phyloP scores from a whole-genome alignment of 2,888 invertebrate species.

The Luperina nickerlii region DNA sequence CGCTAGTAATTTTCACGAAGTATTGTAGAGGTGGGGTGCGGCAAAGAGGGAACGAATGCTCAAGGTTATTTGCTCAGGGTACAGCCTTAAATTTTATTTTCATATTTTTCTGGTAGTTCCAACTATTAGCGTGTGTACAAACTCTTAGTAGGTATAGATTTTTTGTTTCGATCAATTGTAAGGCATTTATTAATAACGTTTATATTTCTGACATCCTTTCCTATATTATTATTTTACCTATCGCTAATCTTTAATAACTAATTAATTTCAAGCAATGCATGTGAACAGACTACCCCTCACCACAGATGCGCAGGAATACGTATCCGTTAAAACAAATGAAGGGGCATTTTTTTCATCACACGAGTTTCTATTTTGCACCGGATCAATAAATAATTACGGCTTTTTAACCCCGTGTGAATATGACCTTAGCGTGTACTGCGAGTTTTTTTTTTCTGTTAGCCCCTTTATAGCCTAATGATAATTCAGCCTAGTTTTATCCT shows the following conservation, averaged over 20 bases:
- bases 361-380: slow-evolving; percentile 77
- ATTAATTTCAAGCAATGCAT: slow-evolving; percentile 69
- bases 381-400: slow-evolving; percentile 84
- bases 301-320: slow-evolving; percentile 62
- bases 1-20: too few relatives aligned
- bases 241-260: slow-evolving; percentile 39
- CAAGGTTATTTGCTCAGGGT: too few relatives aligned
- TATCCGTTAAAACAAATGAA: slow-evolving; percentile 77
- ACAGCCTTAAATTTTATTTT: too few relatives aligned
- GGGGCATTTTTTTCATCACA: slow-evolving; percentile 75
- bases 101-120: too few relatives aligned
- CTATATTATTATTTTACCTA: not conserved
- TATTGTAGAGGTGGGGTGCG: too few relatives aligned
- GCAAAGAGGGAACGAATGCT: too few relatives aligned
- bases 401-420: slow-evolving; percentile 82
- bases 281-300: slow-evolving; percentile 65
- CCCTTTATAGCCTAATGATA: slow-evolving; percentile 31
- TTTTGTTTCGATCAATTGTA: too few relatives aligned
- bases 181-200: too few relatives aligned
- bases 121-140: too few relatives aligned
- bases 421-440: slow-evolving; percentile 76
- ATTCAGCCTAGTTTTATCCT: slow-evolving; percentile 7
- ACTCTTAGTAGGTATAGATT: too few relatives aligned
- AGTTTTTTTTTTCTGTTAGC: slow-evolving; percentile 42
- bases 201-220: not conserved